These are phyloP conservation scores for Rana temporaria DNA, from an alignment of 2,113 vertebrate genomes.

Conservation along the genomic window DNA sequence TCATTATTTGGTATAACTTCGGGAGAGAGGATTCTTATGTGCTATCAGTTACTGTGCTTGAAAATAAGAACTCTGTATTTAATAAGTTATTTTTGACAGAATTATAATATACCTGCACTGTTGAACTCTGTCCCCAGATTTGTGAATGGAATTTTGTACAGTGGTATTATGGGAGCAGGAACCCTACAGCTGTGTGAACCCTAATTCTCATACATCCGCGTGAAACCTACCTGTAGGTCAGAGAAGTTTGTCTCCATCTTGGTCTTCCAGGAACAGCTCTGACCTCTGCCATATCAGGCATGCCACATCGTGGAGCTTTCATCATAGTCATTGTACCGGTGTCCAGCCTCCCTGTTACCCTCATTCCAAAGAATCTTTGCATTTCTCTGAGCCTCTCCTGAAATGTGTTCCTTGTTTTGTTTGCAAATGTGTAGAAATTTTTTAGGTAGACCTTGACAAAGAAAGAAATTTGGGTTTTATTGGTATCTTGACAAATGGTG, in stretches of 20 bases:
- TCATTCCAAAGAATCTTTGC: conserved; percentile 68
- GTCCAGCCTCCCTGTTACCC: conserved; percentile 61
- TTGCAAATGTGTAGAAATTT: conserved; percentile 63
- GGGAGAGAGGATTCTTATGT: too few relatives aligned
- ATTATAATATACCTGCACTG: too few relatives aligned
- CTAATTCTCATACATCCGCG: background rate
- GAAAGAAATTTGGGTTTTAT: background rate
- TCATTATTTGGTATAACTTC: too few relatives aligned
- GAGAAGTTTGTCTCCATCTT: conserved; percentile 68
- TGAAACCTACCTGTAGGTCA: conserved; percentile 70
- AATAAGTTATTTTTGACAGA: too few relatives aligned
- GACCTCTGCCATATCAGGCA: conserved; percentile 67
- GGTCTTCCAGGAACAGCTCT: conserved; percentile 63
- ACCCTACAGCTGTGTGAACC: too few relatives aligned
- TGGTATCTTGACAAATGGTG: background rate
- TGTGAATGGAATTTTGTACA: too few relatives aligned
- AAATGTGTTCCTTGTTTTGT: conserved; percentile 56
- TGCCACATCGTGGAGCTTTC: conserved; percentile 64
- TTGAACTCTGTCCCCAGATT: too few relatives aligned
- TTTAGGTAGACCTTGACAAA: conserved; percentile 70
- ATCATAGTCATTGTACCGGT: conserved; percentile 62
- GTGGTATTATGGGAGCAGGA: too few relatives aligned
- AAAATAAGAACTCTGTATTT: too few relatives aligned
- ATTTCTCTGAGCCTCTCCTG: conserved; percentile 65
- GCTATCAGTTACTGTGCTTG: too few relatives aligned